phyloP scores from a whole-genome alignment of 1,140 invertebrate genomes.

The Pristionchus pacificus region DNA sequence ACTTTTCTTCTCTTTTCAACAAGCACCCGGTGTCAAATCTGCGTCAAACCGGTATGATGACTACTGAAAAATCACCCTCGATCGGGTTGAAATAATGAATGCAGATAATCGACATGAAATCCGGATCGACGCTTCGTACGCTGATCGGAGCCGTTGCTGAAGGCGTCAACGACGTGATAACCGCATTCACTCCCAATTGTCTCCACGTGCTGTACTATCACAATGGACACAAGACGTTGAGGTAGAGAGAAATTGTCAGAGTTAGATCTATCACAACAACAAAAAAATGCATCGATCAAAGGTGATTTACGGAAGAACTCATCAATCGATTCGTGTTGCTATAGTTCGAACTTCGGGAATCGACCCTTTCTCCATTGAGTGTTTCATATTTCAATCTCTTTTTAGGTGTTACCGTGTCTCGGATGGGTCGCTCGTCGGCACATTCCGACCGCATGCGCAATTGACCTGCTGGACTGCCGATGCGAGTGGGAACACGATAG shows the following conservation, averaged over 20 bases:
- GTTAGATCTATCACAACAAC: not conserved
- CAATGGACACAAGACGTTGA: slow-evolving; percentile 72
- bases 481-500: slow-evolving; percentile 35
- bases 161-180: slow-evolving; percentile 90
- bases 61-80: not conserved
- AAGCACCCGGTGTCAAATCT: not conserved
- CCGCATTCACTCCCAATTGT: slow-evolving; percentile 86
- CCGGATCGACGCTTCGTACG: slow-evolving; percentile 74
- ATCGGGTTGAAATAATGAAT: slow-evolving; percentile 1
- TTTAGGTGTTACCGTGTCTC: slow-evolving; percentile 31
- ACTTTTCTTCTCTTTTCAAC: too few species aligned
- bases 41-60: not conserved
- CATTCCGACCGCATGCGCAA: slow-evolving; percentile 41
- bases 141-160: slow-evolving; percentile 83
- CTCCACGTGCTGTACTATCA: slow-evolving; percentile 95
- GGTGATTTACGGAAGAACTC: not conserved
- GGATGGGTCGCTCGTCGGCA: slow-evolving; percentile 42
- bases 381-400: not conserved
- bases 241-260: not conserved
- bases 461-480: slow-evolving; percentile 39
- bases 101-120: slow-evolving; percentile 74
- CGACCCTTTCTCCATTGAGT: too few species aligned
- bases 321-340: too few species aligned
- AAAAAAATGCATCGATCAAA: not conserved
- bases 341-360: too few species aligned